Evolutionary conservation across 2,888 invertebrate genomes (phyloP).

Genomic region (Pyrrhia umbra): DNA sequence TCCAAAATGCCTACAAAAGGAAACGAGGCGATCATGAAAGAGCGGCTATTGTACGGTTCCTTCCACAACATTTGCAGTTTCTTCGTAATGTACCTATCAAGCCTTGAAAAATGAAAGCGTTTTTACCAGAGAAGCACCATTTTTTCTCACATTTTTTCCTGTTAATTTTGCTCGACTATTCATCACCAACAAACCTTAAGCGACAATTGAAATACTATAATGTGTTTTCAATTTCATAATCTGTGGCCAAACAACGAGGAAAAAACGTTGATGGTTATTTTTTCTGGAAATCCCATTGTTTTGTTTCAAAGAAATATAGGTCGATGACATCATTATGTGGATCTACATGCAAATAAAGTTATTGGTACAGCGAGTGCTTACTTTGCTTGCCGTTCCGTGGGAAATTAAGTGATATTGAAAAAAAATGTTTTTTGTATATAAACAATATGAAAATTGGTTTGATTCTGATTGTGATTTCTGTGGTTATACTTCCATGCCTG

Average conservation of each 20-base stretch:
- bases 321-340: slow-evolving; percentile 27
- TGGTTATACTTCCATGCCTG: no score
- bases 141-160: slow-evolving; percentile 63
- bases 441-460: background rate
- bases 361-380: slow-evolving; percentile 36
- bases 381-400: slow-evolving; percentile 1
- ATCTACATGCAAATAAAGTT: slow-evolving; percentile 36
- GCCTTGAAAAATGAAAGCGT: slow-evolving; percentile 76
- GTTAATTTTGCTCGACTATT: slow-evolving; percentile 73
- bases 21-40: slow-evolving; percentile 61
- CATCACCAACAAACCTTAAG: slow-evolving; percentile 65
- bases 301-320: slow-evolving; percentile 30
- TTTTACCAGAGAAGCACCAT: slow-evolving; percentile 65
- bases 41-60: slow-evolving; percentile 69
- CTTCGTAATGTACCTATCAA: slow-evolving; percentile 79
- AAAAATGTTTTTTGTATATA: background rate
- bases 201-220: slow-evolving; percentile 58
- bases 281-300: slow-evolving; percentile 26
- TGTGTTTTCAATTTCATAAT: slow-evolving; percentile 55
- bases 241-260: slow-evolving; percentile 26
- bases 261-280: slow-evolving; percentile 18
- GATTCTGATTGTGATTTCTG: no score
- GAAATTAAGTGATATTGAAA: slow-evolving; percentile 2
- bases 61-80: slow-evolving; percentile 80
- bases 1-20: slow-evolving; percentile 49